Evolutionary conservation across 2,888 invertebrate genomes (phyloP), one percentile per base, ranked within the genome.

Genomic region (Platycnemis pennipes): DNA sequence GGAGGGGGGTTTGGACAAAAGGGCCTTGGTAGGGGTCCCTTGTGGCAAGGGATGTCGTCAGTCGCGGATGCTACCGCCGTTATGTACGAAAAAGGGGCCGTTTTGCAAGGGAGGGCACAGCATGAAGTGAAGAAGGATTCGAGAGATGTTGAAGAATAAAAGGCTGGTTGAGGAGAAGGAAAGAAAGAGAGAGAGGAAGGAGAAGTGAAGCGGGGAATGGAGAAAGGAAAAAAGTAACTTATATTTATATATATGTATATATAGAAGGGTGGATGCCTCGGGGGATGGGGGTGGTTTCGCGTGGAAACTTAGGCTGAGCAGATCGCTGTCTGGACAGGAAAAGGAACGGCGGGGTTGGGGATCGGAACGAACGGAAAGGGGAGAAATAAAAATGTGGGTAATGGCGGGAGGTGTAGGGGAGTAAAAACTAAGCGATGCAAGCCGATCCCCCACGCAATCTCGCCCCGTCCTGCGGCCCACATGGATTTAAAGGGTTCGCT

Each of bases 61-160:
- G 89, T 56, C 89, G 89, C 89, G 89, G 53, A 88, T 63, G 26
- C 63, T 8, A n/a, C 26, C 63, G 63, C 63, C 63, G 63, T 63
- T 63, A 63, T 63, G 63, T 26, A 26, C 26, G 26, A 8, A 26
- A n/a, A n/a, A 63, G n/a, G n/a, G 0, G 37, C 22, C 89, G 19
- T 37, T 89, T 89, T 63, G 22, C n/a, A 26, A 89, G 56, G 56
- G 11, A 37, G 49, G 16, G 42, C 89, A 89, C n/a, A 63, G 63
- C 37, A 86, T 16, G 37, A 56, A 16, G 46, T 11, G 88, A 37
- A 86, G 44, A 11, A 16, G 37, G 31, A 37, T 37, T 2, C 26
- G 26, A 37, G 88, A 89, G 89, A 89, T 89, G 56, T 89, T 89
- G 89, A 89, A 89, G 89, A 89, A 56, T 89, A 89, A 89, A n/a